Percentiles rank a stretch among this genome's conserved stretches.
Evolutionary conservation across 2,888 invertebrate genomes (phyloP).

Genomic region (Malthinus seriepunctatus): DNA sequence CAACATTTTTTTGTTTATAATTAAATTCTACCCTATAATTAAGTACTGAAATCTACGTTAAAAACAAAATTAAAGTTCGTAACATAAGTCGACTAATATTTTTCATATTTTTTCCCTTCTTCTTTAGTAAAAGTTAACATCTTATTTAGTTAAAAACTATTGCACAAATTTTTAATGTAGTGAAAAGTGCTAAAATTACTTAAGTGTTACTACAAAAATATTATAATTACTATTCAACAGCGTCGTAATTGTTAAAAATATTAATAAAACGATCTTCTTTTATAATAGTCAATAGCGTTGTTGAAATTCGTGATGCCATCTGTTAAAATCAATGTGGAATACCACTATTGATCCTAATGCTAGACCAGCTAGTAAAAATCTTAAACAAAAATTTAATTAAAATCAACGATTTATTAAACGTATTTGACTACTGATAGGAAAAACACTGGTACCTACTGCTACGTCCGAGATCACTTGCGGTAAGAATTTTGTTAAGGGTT

Average conservation of each 20-base stretch:
- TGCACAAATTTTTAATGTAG: conserved; percentile 23
- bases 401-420: too few relatives aligned
- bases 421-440: background rate
- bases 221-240: conserved; percentile 20
- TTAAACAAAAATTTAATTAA: conserved; percentile 50
- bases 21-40: conserved; percentile 37
- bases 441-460: background rate
- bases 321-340: conserved; percentile 99
- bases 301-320: conserved; percentile 96
- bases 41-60: conserved; percentile 14
- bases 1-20: conserved; percentile 22
- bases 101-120: too few relatives aligned
- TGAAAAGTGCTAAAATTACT: conserved; percentile 25
- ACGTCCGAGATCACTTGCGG: too few relatives aligned
- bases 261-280: conserved; percentile 7
- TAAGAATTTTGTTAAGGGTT: too few relatives aligned
- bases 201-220: conserved; percentile 25
- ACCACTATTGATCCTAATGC: conserved; percentile 98
- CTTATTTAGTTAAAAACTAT: conserved; percentile 16
- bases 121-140: background rate
- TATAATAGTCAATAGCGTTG: conserved; percentile 73
- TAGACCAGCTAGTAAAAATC: conserved; percentile 94
- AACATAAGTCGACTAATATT: background rate
- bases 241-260: conserved; percentile 23
- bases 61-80: background rate